Evolutionary conservation across 2,113 vertebrate species (phyloP).

Genomic region (Telmatochromis sp.): DNA sequence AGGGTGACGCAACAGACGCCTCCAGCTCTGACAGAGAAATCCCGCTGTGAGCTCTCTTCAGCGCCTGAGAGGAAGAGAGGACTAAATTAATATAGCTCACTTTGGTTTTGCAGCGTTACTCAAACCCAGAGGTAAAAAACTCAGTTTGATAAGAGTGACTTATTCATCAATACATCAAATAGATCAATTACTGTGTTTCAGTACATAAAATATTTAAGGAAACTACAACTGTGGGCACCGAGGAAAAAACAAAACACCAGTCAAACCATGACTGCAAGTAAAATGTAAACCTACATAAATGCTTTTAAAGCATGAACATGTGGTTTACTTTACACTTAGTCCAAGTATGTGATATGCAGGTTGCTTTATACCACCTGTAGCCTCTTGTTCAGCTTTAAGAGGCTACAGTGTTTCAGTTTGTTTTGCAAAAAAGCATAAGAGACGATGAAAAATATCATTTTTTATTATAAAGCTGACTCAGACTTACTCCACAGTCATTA

Average conservation of each 20-base stretch:
- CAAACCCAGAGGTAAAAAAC: neutral
- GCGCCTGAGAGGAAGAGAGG: conserved; percentile 69
- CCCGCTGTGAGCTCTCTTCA: conserved; percentile 93
- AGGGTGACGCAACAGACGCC: conserved; percentile 94
- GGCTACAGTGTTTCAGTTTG: neutral
- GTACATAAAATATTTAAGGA: neutral
- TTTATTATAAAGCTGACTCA: neutral
- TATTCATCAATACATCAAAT: neutral
- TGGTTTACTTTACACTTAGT: neutral
- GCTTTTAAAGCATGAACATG: neutral
- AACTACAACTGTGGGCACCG: neutral
- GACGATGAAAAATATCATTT: neutral
- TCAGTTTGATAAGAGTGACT: neutral
- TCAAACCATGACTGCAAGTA: neutral
- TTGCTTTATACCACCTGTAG: neutral
- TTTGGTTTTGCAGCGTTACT: neutral
- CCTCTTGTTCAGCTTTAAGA: neutral
- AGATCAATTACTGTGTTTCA: neutral
- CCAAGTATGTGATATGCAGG: neutral
- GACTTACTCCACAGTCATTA: conserved; percentile 97
- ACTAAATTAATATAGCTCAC: neutral
- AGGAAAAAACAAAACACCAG: neutral
- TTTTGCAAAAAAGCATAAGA: neutral
- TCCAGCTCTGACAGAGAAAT: conserved; percentile 96
- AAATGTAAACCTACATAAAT: neutral